These are phyloP conservation scores for Papilio glaucus DNA, from an alignment of 1,140 invertebrate species.

Conservation along the genomic window DNA sequence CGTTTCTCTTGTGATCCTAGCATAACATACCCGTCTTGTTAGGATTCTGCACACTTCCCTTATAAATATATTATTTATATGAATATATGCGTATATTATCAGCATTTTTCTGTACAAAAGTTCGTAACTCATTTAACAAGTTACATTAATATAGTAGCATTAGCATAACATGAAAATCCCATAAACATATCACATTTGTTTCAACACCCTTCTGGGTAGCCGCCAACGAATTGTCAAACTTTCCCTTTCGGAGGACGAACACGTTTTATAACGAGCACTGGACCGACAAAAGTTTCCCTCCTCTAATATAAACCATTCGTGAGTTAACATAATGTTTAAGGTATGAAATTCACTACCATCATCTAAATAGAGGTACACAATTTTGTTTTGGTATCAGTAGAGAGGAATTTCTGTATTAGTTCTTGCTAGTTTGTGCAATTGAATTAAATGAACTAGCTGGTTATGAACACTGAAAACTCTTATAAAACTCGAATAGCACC, in stretches of 20 bases:
- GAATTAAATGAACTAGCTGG: too few species aligned
- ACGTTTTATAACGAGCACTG: conserved; percentile 54
- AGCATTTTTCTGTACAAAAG: not conserved
- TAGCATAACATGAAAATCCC: conserved; percentile 75
- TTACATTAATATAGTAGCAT: conserved; percentile 26
- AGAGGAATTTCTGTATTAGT: too few species aligned
- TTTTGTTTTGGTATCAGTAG: too few species aligned
- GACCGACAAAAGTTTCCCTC: conserved; percentile 33
- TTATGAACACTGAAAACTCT: too few species aligned
- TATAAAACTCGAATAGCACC: too few species aligned
- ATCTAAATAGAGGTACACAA: too few species aligned
- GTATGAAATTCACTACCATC: too few species aligned
- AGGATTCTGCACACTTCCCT: too few species aligned
- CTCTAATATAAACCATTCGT: not conserved
- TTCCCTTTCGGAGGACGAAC: conserved; percentile 56
- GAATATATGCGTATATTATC: not conserved
- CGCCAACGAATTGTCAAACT: conserved; percentile 52
- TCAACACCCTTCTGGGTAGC: conserved; percentile 66
- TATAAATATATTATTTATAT: not conserved
- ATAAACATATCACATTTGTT: conserved; percentile 79
- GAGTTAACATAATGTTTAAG: too few species aligned
- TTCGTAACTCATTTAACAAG: conserved; percentile 18
- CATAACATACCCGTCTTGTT: too few species aligned
- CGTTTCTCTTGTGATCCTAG: too few species aligned
- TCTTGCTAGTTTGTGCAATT: too few species aligned